Evolutionary conservation across 2,888 invertebrate species (phyloP).

Genomic region (Neocrepidodera transversa): DNA sequence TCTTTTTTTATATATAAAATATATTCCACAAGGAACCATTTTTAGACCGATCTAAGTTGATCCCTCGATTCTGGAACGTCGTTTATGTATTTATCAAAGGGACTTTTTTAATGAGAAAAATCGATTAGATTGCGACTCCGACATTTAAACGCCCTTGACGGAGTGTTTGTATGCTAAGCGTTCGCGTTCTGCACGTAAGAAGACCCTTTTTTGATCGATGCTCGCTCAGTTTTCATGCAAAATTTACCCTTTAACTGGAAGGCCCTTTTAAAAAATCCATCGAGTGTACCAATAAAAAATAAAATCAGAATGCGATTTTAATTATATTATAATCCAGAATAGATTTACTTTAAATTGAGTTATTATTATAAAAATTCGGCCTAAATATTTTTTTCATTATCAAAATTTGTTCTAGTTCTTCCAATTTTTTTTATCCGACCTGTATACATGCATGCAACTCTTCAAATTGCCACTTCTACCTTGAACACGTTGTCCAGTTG

Average conservation of each 20-base stretch:
- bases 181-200: conserved; percentile 33
- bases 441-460: conserved; percentile 23
- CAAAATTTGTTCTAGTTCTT: too few relatives aligned
- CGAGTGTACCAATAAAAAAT: conserved; percentile 7
- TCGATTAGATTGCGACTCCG: conserved; percentile 20
- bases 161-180: conserved; percentile 27
- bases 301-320: too few relatives aligned
- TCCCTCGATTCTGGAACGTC: too few relatives aligned
- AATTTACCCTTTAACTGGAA: not conserved
- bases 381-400: too few relatives aligned
- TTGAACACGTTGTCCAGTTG: conserved; percentile 31
- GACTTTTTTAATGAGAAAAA: conserved; percentile 9
- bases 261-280: not conserved
- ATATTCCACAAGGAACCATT: too few relatives aligned
- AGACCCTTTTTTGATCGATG: conserved; percentile 25
- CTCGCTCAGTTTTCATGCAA: conserved; percentile 15
- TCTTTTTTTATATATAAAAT: too few relatives aligned
- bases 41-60: too few relatives aligned
- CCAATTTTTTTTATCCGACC: conserved; percentile 26
- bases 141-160: conserved; percentile 23
- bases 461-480: conserved; percentile 26
- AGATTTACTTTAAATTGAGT: too few relatives aligned
- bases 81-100: too few relatives aligned
- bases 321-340: too few relatives aligned
- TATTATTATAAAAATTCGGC: too few relatives aligned